These are phyloP conservation scores for Microtus richardsoni DNA, from an alignment of 2,113 vertebrate genomes.

Conservation along the genomic window DNA sequence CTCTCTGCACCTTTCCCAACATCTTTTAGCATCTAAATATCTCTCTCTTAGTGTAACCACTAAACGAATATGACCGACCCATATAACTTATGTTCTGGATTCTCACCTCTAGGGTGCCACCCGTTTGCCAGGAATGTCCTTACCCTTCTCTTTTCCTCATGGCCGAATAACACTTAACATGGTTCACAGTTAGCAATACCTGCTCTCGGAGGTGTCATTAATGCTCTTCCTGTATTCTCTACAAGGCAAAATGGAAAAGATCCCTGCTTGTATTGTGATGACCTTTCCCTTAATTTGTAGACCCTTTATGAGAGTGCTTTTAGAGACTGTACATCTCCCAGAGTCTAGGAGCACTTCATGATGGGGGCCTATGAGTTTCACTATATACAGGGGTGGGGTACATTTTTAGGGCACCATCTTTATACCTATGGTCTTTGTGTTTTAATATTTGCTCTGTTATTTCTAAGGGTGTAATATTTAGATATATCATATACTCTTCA, in stretches of 20 bases:
- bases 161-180: neutral
- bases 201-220: neutral
- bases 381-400: neutral
- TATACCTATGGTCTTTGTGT: neutral
- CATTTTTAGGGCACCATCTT: neutral
- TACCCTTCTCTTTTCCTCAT: neutral
- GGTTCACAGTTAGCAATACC: neutral
- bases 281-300: neutral
- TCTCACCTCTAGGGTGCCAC: neutral
- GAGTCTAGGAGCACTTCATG: neutral
- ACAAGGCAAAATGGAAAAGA: neutral
- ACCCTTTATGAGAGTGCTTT: neutral
- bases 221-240: neutral
- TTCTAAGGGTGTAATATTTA: neutral
- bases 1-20: neutral
- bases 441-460: neutral
- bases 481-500: neutral
- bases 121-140: neutral
- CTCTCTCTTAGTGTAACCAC: neutral
- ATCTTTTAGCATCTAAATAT: neutral
- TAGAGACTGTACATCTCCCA: neutral
- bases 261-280: neutral
- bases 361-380: neutral
- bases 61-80: neutral
- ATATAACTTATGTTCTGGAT: rapidly evolving